Percentiles rank a stretch among this genome's conserved stretches.
phyloP scores from a whole-genome alignment of 1,140 invertebrate genomes.

The Zaprionus kolodkinae region DNA sequence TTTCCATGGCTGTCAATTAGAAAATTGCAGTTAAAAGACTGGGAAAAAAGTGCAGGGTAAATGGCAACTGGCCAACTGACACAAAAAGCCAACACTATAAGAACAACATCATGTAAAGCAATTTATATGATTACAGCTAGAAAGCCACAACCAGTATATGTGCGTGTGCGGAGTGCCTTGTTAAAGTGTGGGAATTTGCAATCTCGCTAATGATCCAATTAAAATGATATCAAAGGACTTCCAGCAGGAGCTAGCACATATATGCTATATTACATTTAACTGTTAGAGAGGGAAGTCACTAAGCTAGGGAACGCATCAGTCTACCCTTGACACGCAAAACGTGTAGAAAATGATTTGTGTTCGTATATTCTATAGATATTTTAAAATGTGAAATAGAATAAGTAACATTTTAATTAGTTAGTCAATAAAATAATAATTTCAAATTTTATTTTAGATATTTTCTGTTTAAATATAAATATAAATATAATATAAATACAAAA shows the following conservation, averaged over 20 bases:
- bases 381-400: neutral
- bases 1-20: neutral
- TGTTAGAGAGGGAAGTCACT: slow-evolving; percentile 13
- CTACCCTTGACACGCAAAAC: slow-evolving; percentile 28
- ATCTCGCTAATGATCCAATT: slow-evolving; percentile 69
- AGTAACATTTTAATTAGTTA: too few relatives aligned
- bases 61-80: neutral
- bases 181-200: slow-evolving; percentile 65
- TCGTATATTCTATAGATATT: slow-evolving; percentile 4
- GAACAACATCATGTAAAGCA: slow-evolving; percentile 6
- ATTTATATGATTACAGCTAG: slow-evolving; percentile 35
- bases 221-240: slow-evolving; percentile 55
- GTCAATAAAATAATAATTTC: too few relatives aligned
- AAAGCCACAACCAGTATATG: neutral
- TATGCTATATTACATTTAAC: neutral
- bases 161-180: neutral
- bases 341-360: slow-evolving; percentile 4
- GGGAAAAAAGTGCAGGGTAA: neutral
- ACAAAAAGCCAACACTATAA: neutral
- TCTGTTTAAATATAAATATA: too few relatives aligned
- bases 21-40: slow-evolving; percentile 28
- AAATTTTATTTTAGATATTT: too few relatives aligned
- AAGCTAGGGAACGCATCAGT: slow-evolving; percentile 13
- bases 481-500: too few relatives aligned
- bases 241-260: slow-evolving; percentile 16